These are phyloP conservation scores for Pavo muticus DNA, from an alignment of 2,113 vertebrate species.

Conservation along the genomic window DNA sequence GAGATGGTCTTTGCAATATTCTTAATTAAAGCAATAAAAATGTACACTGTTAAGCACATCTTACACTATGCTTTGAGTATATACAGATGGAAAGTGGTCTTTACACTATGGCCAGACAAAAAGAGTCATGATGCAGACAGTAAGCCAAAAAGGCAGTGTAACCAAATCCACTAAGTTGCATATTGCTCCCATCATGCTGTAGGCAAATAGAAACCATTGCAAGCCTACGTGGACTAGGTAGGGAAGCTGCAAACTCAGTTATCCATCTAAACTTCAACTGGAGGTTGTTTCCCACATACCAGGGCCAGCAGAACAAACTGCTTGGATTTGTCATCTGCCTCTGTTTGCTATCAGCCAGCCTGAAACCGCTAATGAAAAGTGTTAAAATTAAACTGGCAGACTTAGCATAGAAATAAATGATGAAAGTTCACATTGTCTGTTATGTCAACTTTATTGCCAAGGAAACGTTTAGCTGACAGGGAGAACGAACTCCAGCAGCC, in stretches of 20 bases:
- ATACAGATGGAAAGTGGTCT: not conserved
- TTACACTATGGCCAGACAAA: not conserved
- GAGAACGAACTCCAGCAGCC: slow-evolving; percentile 6
- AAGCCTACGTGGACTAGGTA: not conserved
- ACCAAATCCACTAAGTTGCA: not conserved
- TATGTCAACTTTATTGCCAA: slow-evolving; percentile 22
- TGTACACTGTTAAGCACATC: not conserved
- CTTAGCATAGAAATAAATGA: slow-evolving; percentile 2
- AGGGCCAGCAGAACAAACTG: slow-evolving; percentile 12
- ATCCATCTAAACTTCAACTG: not conserved
- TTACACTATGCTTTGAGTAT: not conserved
- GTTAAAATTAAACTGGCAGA: slow-evolving; percentile 3
- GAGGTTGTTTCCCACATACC: not conserved
- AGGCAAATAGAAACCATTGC: not conserved
- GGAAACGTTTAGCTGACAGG: slow-evolving; percentile 18
- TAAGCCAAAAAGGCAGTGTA: not conserved
- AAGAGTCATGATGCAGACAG: not conserved
- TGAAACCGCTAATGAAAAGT: slow-evolving; percentile 33
- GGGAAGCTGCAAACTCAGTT: slow-evolving; percentile 17
- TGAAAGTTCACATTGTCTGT: slow-evolving; percentile 28
- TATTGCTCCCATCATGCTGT: not conserved
- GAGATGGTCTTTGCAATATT: not conserved
- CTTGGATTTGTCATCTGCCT: slow-evolving; percentile 42
- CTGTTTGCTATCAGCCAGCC: not conserved
- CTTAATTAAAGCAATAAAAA: not conserved